A percentile compares a stretch with the other conserved stretches of the same genome.
Conservation (phyloP, 2,797 vertebrate species). For the Buphagus erythrorhynchus region DNA sequence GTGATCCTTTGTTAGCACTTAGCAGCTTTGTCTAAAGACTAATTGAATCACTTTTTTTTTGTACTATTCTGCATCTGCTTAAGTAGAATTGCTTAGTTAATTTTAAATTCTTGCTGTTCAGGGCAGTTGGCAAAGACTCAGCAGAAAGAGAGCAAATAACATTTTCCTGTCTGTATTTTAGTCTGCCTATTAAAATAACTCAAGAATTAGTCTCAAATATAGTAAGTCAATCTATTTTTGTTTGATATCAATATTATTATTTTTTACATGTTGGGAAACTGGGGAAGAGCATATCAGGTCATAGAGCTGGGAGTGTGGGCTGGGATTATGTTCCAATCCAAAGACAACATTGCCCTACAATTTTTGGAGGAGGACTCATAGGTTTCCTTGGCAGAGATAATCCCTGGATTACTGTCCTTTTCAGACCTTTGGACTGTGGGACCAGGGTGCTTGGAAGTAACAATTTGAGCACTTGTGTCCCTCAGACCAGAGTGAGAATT, state of each 20-base stretch:
- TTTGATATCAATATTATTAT: not conserved
- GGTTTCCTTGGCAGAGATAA: not conserved
- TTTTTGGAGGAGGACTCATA: not conserved
- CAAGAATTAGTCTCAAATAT: not conserved
- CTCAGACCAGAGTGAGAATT: not conserved
- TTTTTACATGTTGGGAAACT: not conserved
- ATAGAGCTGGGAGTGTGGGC: not conserved
- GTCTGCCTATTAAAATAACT: not conserved
- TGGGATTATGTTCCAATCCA: not conserved
- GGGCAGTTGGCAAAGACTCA: not conserved
- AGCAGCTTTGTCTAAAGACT: not conserved
- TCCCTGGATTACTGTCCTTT: not conserved
- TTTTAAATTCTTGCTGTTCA: not conserved
- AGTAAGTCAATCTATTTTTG: not conserved
- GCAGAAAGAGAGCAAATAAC: not conserved
- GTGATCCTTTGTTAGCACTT: not conserved
- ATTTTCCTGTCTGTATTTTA: not conserved
- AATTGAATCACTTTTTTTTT: not conserved
- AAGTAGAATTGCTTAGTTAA: not conserved
- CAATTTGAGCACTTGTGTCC: accelerated
- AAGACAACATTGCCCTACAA: not conserved
- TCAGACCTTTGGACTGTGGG: not conserved
- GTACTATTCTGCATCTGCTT: not conserved
- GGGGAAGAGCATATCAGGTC: not conserved
- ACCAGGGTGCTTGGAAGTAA: not conserved